Evolutionary conservation across 2,888 invertebrate species (phyloP).

Genomic region (Sminthurinus aureus): DNA sequence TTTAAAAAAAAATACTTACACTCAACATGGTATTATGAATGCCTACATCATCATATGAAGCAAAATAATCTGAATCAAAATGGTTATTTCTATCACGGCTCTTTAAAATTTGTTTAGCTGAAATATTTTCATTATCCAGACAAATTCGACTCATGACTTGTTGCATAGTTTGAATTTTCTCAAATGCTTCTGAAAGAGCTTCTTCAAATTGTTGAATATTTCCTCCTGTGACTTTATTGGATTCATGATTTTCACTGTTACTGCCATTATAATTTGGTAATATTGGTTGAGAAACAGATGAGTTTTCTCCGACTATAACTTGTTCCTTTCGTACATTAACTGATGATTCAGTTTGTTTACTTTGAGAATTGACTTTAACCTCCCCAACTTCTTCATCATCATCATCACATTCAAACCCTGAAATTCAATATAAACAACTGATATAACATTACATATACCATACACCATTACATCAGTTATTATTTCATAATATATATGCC

Average conservation of each 20-base stretch:
- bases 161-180: slow-evolving; percentile 70
- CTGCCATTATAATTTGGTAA: background rate
- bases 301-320: background rate
- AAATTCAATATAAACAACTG: background rate
- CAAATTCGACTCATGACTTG: slow-evolving; percentile 63
- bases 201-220: slow-evolving; percentile 18
- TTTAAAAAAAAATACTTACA: slow-evolving; percentile 66
- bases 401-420: slow-evolving; percentile 7
- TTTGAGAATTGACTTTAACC: background rate
- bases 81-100: slow-evolving; percentile 62
- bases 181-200: slow-evolving; percentile 37
- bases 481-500: too few relatives aligned
- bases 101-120: slow-evolving; percentile 3
- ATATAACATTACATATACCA: too few relatives aligned
- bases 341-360: background rate
- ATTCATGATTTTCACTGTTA: background rate
- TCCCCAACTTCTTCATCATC: too few relatives aligned
- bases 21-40: slow-evolving; percentile 96
- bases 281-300: too few relatives aligned
- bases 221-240: background rate
- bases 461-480: too few relatives aligned
- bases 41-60: slow-evolving; percentile 86
- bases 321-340: background rate
- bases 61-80: slow-evolving; percentile 71
- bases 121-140: background rate